Conservation (phyloP, 2,113 vertebrate genomes). For the Strix uralensis region DNA sequence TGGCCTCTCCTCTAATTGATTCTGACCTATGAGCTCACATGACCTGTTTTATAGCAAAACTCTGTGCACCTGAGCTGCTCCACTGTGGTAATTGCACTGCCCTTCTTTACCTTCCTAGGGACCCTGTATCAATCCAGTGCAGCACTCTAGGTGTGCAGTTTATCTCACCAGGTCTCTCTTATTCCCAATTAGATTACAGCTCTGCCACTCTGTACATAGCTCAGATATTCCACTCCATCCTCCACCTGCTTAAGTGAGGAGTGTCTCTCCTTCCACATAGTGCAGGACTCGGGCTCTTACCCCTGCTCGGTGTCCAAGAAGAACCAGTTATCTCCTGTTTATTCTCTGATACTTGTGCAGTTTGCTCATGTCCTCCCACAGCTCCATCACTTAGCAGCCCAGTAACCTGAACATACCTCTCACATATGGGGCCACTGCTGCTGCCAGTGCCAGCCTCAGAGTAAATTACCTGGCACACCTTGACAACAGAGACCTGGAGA, state of each 20-base stretch:
- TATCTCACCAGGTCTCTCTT: neutral
- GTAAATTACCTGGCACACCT: neutral
- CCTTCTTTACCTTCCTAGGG: neutral
- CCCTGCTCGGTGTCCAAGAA: neutral
- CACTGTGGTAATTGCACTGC: neutral
- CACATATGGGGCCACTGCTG: neutral
- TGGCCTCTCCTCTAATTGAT: neutral
- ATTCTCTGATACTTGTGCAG: neutral
- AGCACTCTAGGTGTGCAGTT: neutral
- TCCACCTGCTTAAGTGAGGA: neutral
- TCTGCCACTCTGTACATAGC: neutral
- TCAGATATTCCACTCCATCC: neutral
- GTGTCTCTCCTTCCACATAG: neutral
- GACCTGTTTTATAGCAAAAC: neutral
- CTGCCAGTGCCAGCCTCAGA: neutral
- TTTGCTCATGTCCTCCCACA: neutral
- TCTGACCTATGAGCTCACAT: neutral
- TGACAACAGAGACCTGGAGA: neutral
- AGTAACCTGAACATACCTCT: neutral
- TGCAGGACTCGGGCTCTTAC: neutral
- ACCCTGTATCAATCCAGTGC: neutral
- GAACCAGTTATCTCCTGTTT: neutral
- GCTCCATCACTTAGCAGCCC: neutral
- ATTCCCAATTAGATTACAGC: neutral
- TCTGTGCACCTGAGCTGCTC: neutral